phyloP scores from a whole-genome alignment of 2,113 vertebrate species.

The Corydoras maculifer region DNA sequence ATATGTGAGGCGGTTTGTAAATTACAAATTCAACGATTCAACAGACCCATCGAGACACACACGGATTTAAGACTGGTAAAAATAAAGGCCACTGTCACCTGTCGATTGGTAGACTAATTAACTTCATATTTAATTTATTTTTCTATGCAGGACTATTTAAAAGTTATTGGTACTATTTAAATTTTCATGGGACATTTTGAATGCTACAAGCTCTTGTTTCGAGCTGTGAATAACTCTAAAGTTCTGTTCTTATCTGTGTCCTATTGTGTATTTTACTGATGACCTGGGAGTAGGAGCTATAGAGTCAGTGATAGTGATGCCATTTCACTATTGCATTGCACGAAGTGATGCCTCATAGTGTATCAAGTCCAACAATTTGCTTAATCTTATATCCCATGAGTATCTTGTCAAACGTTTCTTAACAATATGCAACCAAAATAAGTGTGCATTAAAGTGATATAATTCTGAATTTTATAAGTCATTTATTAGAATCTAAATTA shows the following conservation, averaged over 20 bases:
- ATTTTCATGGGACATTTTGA: slow-evolving; percentile 43
- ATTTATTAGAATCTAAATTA: slow-evolving; percentile 31
- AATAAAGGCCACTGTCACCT: slow-evolving; percentile 54
- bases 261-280: slow-evolving; percentile 44
- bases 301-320: slow-evolving; percentile 37
- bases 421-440: slow-evolving; percentile 79
- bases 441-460: slow-evolving; percentile 71
- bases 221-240: slow-evolving; percentile 46
- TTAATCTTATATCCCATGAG: slow-evolving; percentile 65
- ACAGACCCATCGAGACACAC: slow-evolving; percentile 38
- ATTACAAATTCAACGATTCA: slow-evolving; percentile 64
- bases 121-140: slow-evolving; percentile 75
- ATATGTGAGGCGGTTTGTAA: slow-evolving; percentile 99
- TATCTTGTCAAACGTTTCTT: slow-evolving; percentile 69
- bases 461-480: slow-evolving; percentile 54
- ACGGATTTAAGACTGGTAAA: slow-evolving; percentile 35
- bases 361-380: slow-evolving; percentile 58
- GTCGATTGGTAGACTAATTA: slow-evolving; percentile 61
- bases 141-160: slow-evolving; percentile 75
- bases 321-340: slow-evolving; percentile 55
- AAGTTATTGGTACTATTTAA: slow-evolving; percentile 66
- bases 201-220: slow-evolving; percentile 46
- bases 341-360: slow-evolving; percentile 54
- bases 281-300: slow-evolving; percentile 37
- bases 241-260: slow-evolving; percentile 48